These are phyloP conservation scores for Chelonoidis abingdonii DNA, from an alignment of 2,113 vertebrate genomes.

Conservation along the genomic window DNA sequence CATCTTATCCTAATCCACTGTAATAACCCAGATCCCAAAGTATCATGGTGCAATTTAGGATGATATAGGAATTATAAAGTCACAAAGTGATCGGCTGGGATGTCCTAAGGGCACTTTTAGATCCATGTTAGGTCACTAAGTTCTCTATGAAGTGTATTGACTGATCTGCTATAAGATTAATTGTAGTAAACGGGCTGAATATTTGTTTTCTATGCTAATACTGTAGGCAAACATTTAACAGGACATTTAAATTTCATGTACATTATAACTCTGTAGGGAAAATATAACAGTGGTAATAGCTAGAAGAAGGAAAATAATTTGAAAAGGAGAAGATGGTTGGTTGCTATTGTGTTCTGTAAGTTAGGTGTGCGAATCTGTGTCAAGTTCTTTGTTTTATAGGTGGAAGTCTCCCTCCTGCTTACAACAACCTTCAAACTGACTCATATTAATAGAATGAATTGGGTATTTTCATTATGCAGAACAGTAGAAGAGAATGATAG, in stretches of 20 bases:
- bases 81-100: not conserved
- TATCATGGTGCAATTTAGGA: not conserved
- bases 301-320: not conserved
- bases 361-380: not conserved
- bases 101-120: not conserved
- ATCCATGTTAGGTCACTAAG: not conserved
- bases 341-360: not conserved
- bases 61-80: not conserved
- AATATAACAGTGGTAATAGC: not conserved
- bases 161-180: not conserved
- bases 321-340: not conserved
- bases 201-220: not conserved
- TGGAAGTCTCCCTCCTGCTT: not conserved
- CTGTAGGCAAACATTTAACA: not conserved
- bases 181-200: not conserved
- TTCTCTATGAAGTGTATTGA: not conserved
- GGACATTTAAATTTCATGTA: not conserved
- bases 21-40: not conserved
- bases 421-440: not conserved
- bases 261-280: not conserved
- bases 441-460: not conserved
- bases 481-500: not conserved
- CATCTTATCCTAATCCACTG: not conserved
- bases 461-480: not conserved
- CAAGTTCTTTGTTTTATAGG: not conserved